These are phyloP conservation scores for Eupithecia inturbata DNA, from an alignment of 2,888 invertebrate species.

Conservation along the genomic window DNA sequence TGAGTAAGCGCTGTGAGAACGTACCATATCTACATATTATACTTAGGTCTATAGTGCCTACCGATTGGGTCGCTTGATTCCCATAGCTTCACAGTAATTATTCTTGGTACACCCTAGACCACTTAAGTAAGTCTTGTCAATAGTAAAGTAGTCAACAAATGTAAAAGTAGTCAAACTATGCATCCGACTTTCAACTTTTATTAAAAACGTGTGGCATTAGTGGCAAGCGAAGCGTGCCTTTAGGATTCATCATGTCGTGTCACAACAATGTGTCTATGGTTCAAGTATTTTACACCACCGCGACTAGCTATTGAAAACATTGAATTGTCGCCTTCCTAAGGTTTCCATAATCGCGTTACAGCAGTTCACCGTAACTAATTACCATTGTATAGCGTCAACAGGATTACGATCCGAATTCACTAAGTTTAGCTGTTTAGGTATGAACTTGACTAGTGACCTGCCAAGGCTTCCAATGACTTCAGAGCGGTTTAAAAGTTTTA, in stretches of 20 bases:
- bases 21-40: too few relatives aligned
- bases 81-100: background rate
- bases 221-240: too few relatives aligned
- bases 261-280: background rate
- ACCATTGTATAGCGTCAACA: slow-evolving; percentile 10
- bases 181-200: too few relatives aligned
- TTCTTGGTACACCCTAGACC: background rate
- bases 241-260: background rate
- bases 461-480: background rate
- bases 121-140: too few relatives aligned
- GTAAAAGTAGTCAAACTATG: too few relatives aligned
- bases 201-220: too few relatives aligned
- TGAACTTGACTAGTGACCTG: background rate
- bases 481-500: too few relatives aligned
- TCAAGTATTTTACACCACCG: background rate
- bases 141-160: background rate
- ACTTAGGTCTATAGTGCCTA: too few relatives aligned
- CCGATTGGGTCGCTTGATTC: background rate
- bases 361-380: slow-evolving; percentile 23
- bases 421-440: background rate
- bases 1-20: too few relatives aligned
- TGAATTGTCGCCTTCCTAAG: slow-evolving; percentile 32
- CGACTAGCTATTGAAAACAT: slow-evolving; percentile 14
- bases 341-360: slow-evolving; percentile 35
- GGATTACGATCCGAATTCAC: slow-evolving; percentile 13